Evolutionary conservation across 2,888 invertebrate genomes (phyloP).

Genomic region (Tipula unca): DNA sequence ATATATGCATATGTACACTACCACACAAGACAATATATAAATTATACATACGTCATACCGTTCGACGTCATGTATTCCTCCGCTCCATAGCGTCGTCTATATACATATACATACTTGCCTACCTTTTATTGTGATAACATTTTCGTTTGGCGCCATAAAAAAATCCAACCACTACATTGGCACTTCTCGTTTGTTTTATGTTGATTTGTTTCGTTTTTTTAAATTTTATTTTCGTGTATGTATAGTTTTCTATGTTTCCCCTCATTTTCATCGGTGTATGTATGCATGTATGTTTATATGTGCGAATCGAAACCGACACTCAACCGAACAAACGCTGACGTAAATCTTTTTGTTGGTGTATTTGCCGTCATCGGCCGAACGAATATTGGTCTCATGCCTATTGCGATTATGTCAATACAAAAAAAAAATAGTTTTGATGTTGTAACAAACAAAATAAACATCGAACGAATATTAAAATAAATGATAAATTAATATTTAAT

Average conservation of each 20-base stretch:
- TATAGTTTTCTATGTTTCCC: background rate
- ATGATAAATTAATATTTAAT: background rate
- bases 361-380: background rate
- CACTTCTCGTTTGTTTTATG: background rate
- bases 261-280: background rate
- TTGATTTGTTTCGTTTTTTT: background rate
- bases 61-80: background rate
- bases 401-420: background rate
- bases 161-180: background rate
- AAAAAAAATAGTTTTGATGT: background rate
- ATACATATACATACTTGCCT: background rate
- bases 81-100: background rate
- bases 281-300: too few species aligned
- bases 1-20: background rate
- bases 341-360: background rate
- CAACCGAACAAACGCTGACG: background rate
- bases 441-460: background rate
- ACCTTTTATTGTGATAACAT: background rate
- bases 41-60: background rate
- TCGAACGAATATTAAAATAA: background rate
- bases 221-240: background rate
- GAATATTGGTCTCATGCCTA: background rate
- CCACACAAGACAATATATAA: background rate
- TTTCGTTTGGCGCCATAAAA: conserved; percentile 1
- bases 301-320: background rate